Conservation (phyloP, 2,888 invertebrate species). For the Tridacna gigas region DNA sequence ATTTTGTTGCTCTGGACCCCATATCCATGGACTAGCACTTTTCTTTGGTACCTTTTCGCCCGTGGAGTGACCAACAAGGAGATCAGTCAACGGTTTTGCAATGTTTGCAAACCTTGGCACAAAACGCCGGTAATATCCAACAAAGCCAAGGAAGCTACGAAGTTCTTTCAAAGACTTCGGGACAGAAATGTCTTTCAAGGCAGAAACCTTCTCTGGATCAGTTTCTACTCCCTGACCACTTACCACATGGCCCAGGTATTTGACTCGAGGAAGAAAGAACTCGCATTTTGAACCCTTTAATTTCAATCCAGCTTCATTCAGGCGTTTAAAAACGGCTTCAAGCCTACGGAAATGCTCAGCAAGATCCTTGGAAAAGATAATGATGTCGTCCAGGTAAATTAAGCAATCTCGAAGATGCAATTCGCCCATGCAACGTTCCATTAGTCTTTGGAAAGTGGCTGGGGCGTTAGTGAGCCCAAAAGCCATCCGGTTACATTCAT, state of each 20-base stretch:
- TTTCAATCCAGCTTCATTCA: conserved; percentile 21
- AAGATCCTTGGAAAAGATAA: conserved; percentile 9
- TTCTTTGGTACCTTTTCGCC: background rate
- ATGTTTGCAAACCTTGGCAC: conserved; percentile 18
- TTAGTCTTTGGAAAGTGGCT: too few relatives aligned
- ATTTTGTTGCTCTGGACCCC: too few relatives aligned
- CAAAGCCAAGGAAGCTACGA: conserved; percentile 20
- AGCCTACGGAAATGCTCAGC: background rate
- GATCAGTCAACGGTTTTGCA: conserved; percentile 25
- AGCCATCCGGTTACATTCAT: too few relatives aligned
- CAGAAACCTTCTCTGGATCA: background rate
- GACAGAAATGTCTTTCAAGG: conserved; percentile 3
- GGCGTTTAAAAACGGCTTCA: conserved; percentile 9
- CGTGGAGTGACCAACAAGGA: conserved; percentile 15
- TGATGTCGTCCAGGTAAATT: conserved; percentile 13
- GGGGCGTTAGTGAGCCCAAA: too few relatives aligned
- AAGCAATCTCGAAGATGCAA: background rate
- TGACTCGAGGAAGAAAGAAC: background rate
- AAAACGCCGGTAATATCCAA: conserved; percentile 34
- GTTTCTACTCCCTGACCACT: conserved; percentile 20
- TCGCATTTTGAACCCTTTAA: conserved; percentile 36
- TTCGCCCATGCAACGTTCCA: too few relatives aligned
- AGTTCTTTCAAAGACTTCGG: conserved; percentile 1
- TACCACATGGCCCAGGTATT: conserved; percentile 30
- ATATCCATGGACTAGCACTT: background rate